These are phyloP conservation scores for Latrodectus geometricus DNA, from an alignment of 1,140 invertebrate genomes.

Conservation along the genomic window DNA sequence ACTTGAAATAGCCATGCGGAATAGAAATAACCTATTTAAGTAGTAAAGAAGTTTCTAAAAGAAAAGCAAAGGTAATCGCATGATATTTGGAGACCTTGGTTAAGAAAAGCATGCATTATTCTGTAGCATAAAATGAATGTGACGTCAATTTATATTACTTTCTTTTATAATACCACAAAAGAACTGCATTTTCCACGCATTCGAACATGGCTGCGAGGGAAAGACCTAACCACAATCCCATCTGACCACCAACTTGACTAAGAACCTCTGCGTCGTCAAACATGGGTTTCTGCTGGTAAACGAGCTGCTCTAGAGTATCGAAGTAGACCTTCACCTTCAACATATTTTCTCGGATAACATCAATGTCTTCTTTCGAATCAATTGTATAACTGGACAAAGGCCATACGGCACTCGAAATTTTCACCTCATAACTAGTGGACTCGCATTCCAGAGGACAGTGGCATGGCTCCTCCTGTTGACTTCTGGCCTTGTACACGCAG, in stretches of 20 bases:
- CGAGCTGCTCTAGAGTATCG: conserved; percentile 30
- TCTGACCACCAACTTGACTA: conserved; percentile 51
- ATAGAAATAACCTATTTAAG: too few species aligned
- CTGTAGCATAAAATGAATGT: too few species aligned
- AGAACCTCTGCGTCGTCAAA: conserved; percentile 48
- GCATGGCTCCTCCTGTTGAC: not conserved
- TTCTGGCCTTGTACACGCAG: not conserved
- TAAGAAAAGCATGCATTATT: too few species aligned
- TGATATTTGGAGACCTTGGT: too few species aligned
- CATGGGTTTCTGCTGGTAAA: conserved; percentile 45
- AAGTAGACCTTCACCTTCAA: conserved; percentile 20
- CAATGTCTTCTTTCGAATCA: not conserved
- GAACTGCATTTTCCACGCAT: conserved; percentile 45
- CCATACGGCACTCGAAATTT: conserved; percentile 22
- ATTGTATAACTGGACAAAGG: not conserved
- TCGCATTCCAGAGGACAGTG: conserved; percentile 28
- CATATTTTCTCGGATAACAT: not conserved
- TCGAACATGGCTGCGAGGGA: conserved; percentile 50
- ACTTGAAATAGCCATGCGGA: too few species aligned
- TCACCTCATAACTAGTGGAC: not conserved
- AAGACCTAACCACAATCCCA: conserved; percentile 55
- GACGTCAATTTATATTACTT: not conserved
- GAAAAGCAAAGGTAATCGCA: too few species aligned
- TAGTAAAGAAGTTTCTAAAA: too few species aligned
- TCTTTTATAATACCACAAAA: conserved; percentile 17